A percentile compares a stretch with the other conserved stretches of the same genome.
Evolutionary conservation across 2,888 invertebrate species (phyloP).

Genomic region (Electrophaes corylata): DNA sequence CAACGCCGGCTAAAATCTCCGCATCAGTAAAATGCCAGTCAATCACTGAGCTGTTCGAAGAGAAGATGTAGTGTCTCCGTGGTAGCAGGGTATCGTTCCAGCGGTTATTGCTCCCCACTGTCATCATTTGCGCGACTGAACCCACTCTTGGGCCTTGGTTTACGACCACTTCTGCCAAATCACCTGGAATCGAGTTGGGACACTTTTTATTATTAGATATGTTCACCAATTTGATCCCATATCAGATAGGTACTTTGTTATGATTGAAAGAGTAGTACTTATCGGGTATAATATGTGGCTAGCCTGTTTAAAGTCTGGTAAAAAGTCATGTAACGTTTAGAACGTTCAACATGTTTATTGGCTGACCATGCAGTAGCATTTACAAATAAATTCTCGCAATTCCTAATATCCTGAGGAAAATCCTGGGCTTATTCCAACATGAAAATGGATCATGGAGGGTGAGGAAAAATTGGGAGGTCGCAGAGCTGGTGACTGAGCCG

Average conservation of each 20-base stretch:
- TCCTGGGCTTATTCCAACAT: too few relatives aligned
- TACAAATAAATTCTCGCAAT: too few relatives aligned
- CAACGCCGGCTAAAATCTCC: conserved; percentile 87
- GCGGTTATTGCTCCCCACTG: conserved; percentile 81
- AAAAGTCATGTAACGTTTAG: not conserved
- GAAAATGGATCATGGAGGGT: too few relatives aligned
- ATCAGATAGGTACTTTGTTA: too few relatives aligned
- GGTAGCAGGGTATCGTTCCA: conserved; percentile 88
- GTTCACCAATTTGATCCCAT: too few relatives aligned
- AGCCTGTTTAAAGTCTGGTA: not conserved
- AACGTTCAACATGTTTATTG: not conserved
- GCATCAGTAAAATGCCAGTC: conserved; percentile 88
- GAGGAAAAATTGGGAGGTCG: too few relatives aligned
- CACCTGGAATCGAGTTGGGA: conserved; percentile 70
- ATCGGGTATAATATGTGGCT: too few relatives aligned
- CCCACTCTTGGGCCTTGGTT: conserved; percentile 85
- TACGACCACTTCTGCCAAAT: conserved; percentile 87
- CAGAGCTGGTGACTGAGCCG: too few relatives aligned
- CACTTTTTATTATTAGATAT: too few relatives aligned
- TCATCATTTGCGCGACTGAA: conserved; percentile 65
- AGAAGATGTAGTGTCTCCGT: conserved; percentile 80
- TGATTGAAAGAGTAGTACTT: too few relatives aligned
- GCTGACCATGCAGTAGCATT: too few relatives aligned
- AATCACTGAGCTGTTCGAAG: conserved; percentile 63
- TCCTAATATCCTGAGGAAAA: too few relatives aligned